Base-by-base conservation (phyloP, 2,113 vertebrate genomes). In the Colius striatus region DNA sequence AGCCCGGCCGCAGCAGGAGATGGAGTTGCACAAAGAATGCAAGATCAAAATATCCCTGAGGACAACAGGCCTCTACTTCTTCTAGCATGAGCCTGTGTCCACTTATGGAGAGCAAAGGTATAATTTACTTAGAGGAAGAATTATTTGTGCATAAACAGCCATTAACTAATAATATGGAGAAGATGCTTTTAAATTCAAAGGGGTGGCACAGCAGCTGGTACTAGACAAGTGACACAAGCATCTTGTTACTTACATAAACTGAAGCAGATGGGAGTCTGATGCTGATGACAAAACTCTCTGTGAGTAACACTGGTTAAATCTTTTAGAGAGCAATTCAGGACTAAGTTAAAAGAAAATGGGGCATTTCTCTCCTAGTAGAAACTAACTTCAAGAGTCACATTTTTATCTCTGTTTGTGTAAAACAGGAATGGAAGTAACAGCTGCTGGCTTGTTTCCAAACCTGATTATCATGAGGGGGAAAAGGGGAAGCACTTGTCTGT, bases 181-280 rank as follows among this genome's bases (percentile, higher is more conserved):
- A 90, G 85, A 84, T 84, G 88, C 93, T 96, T 95, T 95, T 92
- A 95, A 95, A 97, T 90, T 86, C 65, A 63, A 86, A 72, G 88
- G 85, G 73, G 73, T 72, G 83, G 72, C 48, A 71, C 29, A 68
- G 85, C 87, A 89, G 79, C 65, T 68, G 65, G 57, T 19, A 16
- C 45, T 10, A 62, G 65, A 63, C 53, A 86, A 88, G 76, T 82
- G 88, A 95, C 90, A 65, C 36, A 89, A 78, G 74, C 73, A 87
- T n/a, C 83, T 84, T 41, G 50, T 58, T 84, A 61, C 66, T 90
- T 90, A 90, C 61, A 92, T 94, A 95, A 96, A 94, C 45, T 58
- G 67, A 75, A 94, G 67, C 68, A 78, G 78, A 45, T 92, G 73
- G 62, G 70, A 89, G 53, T 72, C 66, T 78, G 62, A 95, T 55